A percentile compares a stretch with the other conserved stretches of the same genome.
These are phyloP conservation scores for Thripadectes ignobilis DNA, from an alignment of 2,797 vertebrate species.

Conservation along the genomic window DNA sequence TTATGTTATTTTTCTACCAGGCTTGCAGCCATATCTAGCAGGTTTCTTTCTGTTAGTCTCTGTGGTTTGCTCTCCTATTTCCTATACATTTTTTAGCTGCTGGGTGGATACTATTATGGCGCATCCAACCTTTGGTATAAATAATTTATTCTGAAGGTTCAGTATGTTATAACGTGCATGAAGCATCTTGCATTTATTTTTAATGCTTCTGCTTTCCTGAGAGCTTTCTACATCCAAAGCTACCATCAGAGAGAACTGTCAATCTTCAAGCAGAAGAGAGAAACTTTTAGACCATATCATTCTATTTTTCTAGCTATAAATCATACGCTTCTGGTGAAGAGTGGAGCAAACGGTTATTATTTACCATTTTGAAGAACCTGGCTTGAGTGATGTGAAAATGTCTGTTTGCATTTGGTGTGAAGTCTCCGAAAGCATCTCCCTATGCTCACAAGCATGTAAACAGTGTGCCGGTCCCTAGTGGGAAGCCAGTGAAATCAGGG, in stretches of 20 bases:
- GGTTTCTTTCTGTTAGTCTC: slow-evolving; percentile 2
- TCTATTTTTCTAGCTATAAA: slow-evolving; percentile 36
- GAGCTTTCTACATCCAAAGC: slow-evolving; percentile 46
- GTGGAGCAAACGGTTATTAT: slow-evolving; percentile 1
- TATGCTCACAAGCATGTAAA: rapidly evolving
- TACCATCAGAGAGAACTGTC: background rate
- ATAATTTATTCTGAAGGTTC: slow-evolving; percentile 62
- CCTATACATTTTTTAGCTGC: slow-evolving; percentile 26
- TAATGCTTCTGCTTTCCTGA: slow-evolving; percentile 44
- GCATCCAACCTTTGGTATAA: slow-evolving; percentile 45
- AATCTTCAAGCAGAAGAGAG: slow-evolving; percentile 12
- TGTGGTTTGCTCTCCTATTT: slow-evolving; percentile 6
- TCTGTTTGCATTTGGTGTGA: background rate
- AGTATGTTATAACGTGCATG: slow-evolving; percentile 19
- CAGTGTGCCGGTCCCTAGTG: rapidly evolving
- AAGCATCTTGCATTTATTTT: slow-evolving; percentile 63
- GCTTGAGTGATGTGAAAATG: background rate
- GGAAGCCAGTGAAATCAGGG: background rate
- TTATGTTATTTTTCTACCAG: background rate
- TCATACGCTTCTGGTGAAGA: background rate
- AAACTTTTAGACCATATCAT: slow-evolving; percentile 30
- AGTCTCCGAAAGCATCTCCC: background rate
- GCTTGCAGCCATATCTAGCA: background rate
- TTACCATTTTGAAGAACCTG: slow-evolving; percentile 16
- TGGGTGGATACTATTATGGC: slow-evolving; percentile 45